Evolutionary conservation across 1,140 invertebrate species (phyloP).

Genomic region (Stegodyphus mimosarum): DNA sequence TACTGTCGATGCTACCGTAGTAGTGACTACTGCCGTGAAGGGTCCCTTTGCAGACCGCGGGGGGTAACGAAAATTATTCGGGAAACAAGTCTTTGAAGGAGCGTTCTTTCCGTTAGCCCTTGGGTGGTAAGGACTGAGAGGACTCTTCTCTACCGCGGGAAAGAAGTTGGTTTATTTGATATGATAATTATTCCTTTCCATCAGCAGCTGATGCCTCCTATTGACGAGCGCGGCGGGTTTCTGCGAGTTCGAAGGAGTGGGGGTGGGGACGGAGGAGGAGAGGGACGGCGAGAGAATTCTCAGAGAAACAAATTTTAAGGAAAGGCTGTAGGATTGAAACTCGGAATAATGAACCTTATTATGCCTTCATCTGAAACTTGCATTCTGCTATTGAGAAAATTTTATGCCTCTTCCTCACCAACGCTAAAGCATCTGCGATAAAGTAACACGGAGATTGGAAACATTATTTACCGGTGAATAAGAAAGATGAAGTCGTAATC

Average conservation of each 20-base stretch:
- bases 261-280: not conserved
- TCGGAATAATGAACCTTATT: too few relatives aligned
- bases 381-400: too few relatives aligned
- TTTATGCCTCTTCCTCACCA: too few relatives aligned
- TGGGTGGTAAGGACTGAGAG: slow-evolving; percentile 29
- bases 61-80: slow-evolving; percentile 48
- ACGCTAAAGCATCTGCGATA: too few relatives aligned
- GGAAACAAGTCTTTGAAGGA: slow-evolving; percentile 57
- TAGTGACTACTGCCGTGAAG: slow-evolving; percentile 14
- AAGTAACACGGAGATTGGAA: too few relatives aligned
- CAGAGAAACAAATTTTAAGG: too few relatives aligned
- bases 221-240: slow-evolving; percentile 3
- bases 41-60: slow-evolving; percentile 29
- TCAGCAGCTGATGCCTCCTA: slow-evolving; percentile 41
- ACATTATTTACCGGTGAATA: too few relatives aligned
- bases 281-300: too few relatives aligned
- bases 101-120: slow-evolving; percentile 21
- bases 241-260: not conserved
- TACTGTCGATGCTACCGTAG: slow-evolving; percentile 28
- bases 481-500: too few relatives aligned
- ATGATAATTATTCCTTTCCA: slow-evolving; percentile 55
- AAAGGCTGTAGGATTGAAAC: too few relatives aligned
- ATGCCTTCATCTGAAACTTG: too few relatives aligned
- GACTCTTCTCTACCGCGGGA: not conserved
- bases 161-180: slow-evolving; percentile 57